Percentiles rank a stretch among this genome's conserved stretches.
phyloP scores from a whole-genome alignment of 2,888 invertebrate genomes.

The Amphipoea lucens region DNA sequence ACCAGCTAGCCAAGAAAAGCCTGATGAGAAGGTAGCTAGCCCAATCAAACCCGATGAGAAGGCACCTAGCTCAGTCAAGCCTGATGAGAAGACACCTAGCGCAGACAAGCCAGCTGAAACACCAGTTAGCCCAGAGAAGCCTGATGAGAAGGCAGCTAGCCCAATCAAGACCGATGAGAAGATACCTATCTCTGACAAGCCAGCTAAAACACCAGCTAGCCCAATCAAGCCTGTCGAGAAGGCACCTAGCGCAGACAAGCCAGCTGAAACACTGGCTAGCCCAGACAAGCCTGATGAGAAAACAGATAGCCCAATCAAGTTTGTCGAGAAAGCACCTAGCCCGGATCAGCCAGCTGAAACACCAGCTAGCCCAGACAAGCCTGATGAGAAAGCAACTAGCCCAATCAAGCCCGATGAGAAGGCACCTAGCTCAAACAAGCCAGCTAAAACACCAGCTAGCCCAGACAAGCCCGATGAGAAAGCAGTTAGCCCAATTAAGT shows the following conservation, averaged over 20 bases:
- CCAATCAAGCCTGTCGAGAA: background rate
- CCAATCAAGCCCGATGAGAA: background rate
- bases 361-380: background rate
- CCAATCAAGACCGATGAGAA: background rate
- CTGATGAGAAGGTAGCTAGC: background rate
- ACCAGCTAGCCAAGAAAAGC: background rate
- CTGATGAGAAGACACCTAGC: background rate
- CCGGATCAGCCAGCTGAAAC: background rate
- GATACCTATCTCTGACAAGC: conserved; percentile 2
- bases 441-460: background rate
- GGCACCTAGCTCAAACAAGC: background rate
- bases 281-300: background rate
- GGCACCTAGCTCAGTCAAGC: background rate
- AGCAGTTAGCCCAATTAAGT: background rate
- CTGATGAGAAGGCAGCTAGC: too few relatives aligned
- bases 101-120: background rate
- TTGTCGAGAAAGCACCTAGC: background rate
- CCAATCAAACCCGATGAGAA: background rate
- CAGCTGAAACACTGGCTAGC: background rate
- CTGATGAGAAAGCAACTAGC: background rate
- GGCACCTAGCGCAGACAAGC: background rate
- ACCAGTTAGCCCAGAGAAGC: too few relatives aligned
- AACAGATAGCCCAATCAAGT: conserved; percentile 5
- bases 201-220: background rate
- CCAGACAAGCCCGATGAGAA: too few relatives aligned